Evolutionary conservation across 2,797 vertebrate genomes (phyloP).

Genomic region (Sternotherus odoratus): DNA sequence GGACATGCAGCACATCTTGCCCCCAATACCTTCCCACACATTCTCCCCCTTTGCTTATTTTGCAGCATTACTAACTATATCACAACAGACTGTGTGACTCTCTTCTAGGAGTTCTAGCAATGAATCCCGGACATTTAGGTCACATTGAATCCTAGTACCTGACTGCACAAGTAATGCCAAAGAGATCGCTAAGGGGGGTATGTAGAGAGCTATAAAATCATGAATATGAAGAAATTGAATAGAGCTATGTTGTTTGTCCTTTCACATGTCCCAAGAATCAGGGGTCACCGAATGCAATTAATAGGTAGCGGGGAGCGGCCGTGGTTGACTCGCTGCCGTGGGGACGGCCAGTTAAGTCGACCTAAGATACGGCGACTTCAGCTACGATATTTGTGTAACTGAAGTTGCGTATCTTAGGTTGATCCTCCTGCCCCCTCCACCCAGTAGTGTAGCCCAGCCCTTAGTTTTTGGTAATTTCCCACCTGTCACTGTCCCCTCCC

Average conservation of each 20-base stretch:
- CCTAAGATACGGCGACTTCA: too few species aligned
- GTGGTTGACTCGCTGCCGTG: too few species aligned
- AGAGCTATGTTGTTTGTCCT: not conserved
- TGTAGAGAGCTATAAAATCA: not conserved
- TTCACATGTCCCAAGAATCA: not conserved
- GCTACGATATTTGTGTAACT: too few species aligned
- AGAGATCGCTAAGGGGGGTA: not conserved
- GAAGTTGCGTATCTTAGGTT: too few species aligned
- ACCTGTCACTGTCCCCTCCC: not conserved
- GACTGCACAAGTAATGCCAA: conserved; percentile 54
- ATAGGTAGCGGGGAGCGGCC: not conserved
- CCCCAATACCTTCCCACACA: not conserved
- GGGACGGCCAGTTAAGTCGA: too few species aligned
- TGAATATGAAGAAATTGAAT: not conserved
- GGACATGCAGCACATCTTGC: not conserved
- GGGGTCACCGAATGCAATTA: not conserved
- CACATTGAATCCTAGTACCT: conserved; percentile 60
- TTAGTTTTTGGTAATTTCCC: not conserved
- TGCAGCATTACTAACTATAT: conserved; percentile 16
- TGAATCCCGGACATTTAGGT: conserved; percentile 69
- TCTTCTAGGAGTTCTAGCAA: conserved; percentile 59
- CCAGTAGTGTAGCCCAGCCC: too few species aligned
- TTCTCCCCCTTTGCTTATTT: not conserved
- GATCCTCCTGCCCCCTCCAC: too few species aligned
- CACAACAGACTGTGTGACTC: conserved; percentile 30